Percentiles rank a stretch among this genome's conserved stretches.
Evolutionary conservation across 2,797 vertebrate genomes (phyloP).

Genomic region (Glyptemys insculpta): DNA sequence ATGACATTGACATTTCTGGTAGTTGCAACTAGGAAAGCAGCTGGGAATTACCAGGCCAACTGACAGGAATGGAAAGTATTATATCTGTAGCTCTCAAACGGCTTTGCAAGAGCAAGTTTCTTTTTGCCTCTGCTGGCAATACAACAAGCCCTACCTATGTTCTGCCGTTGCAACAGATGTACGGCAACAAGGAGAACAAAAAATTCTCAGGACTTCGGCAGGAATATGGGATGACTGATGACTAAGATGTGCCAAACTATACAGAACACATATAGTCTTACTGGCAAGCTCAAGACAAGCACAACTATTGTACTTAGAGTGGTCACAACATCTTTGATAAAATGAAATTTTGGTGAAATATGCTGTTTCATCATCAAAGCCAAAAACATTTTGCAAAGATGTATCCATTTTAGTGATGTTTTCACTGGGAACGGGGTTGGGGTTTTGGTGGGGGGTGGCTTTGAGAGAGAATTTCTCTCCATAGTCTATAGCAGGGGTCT

Average conservation of each 20-base stretch:
- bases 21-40: not conserved
- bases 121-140: not conserved
- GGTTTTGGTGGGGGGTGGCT: not conserved
- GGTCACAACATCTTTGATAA: not conserved
- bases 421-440: not conserved
- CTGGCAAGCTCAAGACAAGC: not conserved
- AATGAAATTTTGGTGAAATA: not conserved
- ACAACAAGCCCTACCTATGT: not conserved
- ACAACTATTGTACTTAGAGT: rapidly evolving
- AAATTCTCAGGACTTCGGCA: not conserved
- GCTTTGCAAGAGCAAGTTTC: not conserved
- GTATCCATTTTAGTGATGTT: not conserved
- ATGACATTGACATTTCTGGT: not conserved
- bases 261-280: not conserved
- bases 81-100: not conserved
- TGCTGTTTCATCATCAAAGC: not conserved
- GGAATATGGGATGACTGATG: not conserved
- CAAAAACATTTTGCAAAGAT: not conserved
- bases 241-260: not conserved
- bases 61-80: not conserved
- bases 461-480: not conserved
- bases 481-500: not conserved
- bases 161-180: not conserved
- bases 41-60: not conserved
- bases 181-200: not conserved